Percentiles rank a stretch among this genome's conserved stretches.
Conservation (phyloP, 1,140 invertebrate genomes). For the Diachasmimorpha longicaudata region DNA sequence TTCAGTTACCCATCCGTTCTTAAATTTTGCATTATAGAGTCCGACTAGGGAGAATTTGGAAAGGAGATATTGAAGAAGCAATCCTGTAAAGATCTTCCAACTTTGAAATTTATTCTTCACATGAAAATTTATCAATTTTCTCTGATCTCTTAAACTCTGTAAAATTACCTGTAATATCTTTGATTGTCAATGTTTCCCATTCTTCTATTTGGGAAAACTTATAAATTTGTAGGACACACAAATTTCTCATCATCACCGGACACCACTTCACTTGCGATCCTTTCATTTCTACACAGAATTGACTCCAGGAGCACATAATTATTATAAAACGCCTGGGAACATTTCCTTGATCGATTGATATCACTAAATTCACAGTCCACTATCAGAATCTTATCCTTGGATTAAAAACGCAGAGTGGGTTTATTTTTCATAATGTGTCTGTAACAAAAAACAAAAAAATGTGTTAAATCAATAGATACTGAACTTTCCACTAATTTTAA, state of each 20-base stretch:
- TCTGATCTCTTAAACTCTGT: background rate
- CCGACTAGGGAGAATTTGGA: too few species aligned
- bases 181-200: background rate
- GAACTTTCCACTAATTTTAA: too few species aligned
- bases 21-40: too few species aligned
- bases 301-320: background rate
- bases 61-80: too few species aligned
- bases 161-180: background rate
- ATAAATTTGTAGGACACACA: background rate
- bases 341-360: background rate
- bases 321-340: background rate
- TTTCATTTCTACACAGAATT: background rate
- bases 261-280: background rate
- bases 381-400: background rate
- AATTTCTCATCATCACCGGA: background rate
- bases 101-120: too few species aligned
- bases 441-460: constrained; percentile 62
- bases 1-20: too few species aligned
- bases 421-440: constrained; percentile 93
- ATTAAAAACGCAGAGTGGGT: constrained; percentile 86
- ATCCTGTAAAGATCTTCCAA: too few species aligned
- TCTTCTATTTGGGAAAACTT: background rate
- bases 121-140: too few species aligned
- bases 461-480: background rate
- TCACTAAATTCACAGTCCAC: background rate